phyloP scores from a whole-genome alignment of 2,113 vertebrate species.

The Dromaius novaehollandiae region DNA sequence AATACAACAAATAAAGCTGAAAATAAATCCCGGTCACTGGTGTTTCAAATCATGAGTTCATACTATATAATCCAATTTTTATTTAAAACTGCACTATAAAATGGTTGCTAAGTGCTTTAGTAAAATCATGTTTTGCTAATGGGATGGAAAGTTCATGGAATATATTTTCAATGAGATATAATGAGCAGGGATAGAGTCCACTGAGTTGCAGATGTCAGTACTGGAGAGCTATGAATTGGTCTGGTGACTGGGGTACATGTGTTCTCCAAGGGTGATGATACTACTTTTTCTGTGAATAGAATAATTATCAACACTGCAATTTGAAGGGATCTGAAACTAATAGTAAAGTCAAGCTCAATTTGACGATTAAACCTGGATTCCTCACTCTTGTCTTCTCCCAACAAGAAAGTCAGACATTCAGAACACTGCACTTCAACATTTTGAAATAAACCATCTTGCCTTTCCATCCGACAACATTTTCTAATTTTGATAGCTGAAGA shows the following conservation, averaged over 20 bases:
- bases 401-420: neutral
- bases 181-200: neutral
- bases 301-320: rapidly evolving
- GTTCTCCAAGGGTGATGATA: neutral
- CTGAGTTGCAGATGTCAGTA: neutral
- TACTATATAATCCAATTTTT: neutral
- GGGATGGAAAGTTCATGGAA: neutral
- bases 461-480: neutral
- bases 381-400: neutral
- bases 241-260: neutral
- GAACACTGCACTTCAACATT: neutral
- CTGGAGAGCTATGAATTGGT: neutral
- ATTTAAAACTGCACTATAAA: neutral
- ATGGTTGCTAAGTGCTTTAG: neutral
- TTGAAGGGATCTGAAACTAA: neutral
- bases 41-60: neutral
- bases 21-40: neutral
- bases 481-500: neutral
- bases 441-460: neutral
- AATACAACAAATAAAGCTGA: neutral
- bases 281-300: neutral
- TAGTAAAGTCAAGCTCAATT: neutral
- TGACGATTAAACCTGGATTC: neutral
- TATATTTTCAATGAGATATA: neutral
- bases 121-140: neutral